Conservation (phyloP, 2,113 vertebrate species). For the Osmerus mordax region DNA sequence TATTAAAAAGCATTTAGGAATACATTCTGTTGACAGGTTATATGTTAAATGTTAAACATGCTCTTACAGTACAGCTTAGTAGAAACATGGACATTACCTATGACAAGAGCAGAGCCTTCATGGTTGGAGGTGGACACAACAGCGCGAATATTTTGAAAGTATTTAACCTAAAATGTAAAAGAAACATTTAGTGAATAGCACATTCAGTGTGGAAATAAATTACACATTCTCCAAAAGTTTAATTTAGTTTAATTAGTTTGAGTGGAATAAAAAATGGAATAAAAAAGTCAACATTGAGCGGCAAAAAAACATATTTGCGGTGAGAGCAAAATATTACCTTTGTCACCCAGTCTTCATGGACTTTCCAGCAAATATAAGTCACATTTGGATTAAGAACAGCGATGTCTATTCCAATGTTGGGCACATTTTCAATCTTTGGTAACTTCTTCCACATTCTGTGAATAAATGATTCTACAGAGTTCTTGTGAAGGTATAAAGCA, state of each 20-base stretch:
- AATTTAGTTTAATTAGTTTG: no score
- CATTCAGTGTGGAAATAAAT: background rate
- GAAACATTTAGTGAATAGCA: conserved; percentile 10
- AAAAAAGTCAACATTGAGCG: no score
- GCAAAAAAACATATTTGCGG: background rate
- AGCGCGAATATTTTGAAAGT: conserved; percentile 66
- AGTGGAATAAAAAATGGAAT: conserved; percentile 1
- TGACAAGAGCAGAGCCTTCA: conserved; percentile 64
- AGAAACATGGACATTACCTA: conserved; percentile 50
- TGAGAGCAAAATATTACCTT: conserved; percentile 47
- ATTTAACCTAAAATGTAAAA: conserved; percentile 71
- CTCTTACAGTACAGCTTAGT: background rate
- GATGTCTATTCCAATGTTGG: conserved; percentile 65
- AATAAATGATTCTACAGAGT: background rate
- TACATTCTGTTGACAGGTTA: conserved; percentile 9
- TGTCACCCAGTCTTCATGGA: conserved; percentile 73
- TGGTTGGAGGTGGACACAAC: conserved; percentile 74
- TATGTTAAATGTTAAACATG: no score
- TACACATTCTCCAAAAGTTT: no score
- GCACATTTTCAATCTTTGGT: conserved; percentile 67
- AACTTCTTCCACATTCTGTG: conserved; percentile 78
- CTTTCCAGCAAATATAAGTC: conserved; percentile 72
- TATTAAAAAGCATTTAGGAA: background rate
- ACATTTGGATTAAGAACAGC: conserved; percentile 60
- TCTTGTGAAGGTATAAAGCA: background rate